Evolutionary conservation across 2,797 vertebrate species (phyloP).

Genomic region (Tapera naevia): DNA sequence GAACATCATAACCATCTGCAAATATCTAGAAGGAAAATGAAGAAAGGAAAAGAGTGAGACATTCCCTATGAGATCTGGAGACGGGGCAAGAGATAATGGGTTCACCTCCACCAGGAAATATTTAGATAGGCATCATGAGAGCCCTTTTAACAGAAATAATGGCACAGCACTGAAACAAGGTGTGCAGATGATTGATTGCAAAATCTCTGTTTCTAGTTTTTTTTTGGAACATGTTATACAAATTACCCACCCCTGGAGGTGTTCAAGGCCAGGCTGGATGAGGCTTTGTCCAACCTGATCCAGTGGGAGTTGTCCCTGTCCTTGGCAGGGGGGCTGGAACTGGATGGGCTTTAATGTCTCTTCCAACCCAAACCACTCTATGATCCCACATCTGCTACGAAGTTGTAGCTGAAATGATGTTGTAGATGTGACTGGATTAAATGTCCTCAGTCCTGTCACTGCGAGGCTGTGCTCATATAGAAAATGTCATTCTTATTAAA

Average conservation of each 20-base stretch:
- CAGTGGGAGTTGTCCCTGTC: no score
- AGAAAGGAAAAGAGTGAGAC: background rate
- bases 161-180: background rate
- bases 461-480: background rate
- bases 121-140: background rate
- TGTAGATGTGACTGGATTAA: background rate
- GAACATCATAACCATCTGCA: background rate
- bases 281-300: no score
- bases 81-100: background rate
- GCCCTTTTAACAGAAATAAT: background rate
- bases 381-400: background rate
- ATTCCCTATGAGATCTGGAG: background rate
- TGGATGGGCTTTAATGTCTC: no score
- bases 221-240: background rate
- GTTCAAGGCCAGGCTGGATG: no score
- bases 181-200: background rate
- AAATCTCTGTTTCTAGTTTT: background rate
- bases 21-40: background rate
- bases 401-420: no score
- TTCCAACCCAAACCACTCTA: no score
- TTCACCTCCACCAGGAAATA: background rate
- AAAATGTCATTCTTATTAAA: conserved; percentile 5
- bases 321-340: no score
- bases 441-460: background rate
- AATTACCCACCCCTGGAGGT: background rate